Percentiles rank a stretch among this genome's conserved stretches.
Evolutionary conservation across 2,797 vertebrate species (phyloP).

Genomic region (Hephaestus fuliginosus): DNA sequence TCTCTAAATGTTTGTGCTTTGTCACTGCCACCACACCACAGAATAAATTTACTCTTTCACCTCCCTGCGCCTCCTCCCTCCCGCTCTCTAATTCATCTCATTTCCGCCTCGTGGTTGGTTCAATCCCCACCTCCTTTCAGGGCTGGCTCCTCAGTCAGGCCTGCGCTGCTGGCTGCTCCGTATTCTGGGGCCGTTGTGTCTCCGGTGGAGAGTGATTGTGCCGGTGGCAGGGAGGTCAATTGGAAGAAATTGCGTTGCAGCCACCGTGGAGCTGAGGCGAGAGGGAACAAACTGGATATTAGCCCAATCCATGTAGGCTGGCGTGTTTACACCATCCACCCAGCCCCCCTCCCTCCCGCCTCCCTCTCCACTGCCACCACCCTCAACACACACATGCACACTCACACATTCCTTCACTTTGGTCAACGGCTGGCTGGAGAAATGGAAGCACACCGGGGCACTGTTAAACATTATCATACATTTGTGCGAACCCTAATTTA

Average conservation of each 20-base stretch:
- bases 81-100: slow-evolving; percentile 82
- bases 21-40: slow-evolving; percentile 81
- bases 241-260: slow-evolving; percentile 88
- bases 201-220: slow-evolving; percentile 85
- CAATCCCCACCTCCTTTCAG: slow-evolving; percentile 66
- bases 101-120: slow-evolving; percentile 75
- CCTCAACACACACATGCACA: slow-evolving; percentile 43
- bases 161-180: slow-evolving; percentile 74
- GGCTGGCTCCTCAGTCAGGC: slow-evolving; percentile 46
- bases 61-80: slow-evolving; percentile 72
- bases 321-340: slow-evolving; percentile 81
- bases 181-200: slow-evolving; percentile 82
- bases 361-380: slow-evolving; percentile 20
- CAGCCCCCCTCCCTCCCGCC: slow-evolving; percentile 19
- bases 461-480: slow-evolving; percentile 34
- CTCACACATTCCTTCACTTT: slow-evolving; percentile 44
- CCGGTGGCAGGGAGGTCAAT: slow-evolving; percentile 87
- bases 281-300: slow-evolving; percentile 87
- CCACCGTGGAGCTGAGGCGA: slow-evolving; percentile 83
- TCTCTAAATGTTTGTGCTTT: slow-evolving; percentile 83
- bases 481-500: slow-evolving; percentile 37
- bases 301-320: slow-evolving; percentile 86
- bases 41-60: slow-evolving; percentile 81
- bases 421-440: slow-evolving; percentile 29
- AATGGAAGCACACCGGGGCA: slow-evolving; percentile 7